Evolutionary conservation across 2,888 invertebrate species (phyloP).

Genomic region (Meiosimyza platycephala): DNA sequence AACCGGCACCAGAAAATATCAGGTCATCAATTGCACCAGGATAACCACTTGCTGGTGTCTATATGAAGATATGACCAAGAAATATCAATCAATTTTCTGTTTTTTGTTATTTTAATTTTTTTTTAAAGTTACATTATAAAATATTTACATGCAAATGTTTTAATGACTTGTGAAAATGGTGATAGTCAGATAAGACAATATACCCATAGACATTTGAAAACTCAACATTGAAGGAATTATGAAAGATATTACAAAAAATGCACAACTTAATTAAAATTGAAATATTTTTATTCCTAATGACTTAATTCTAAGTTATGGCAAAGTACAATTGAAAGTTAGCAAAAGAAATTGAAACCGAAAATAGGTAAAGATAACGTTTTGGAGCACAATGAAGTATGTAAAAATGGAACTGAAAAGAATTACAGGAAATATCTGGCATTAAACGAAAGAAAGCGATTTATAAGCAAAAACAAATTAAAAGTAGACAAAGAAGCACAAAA

Average conservation of each 20-base stretch:
- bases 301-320: too few species aligned
- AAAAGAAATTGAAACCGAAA: too few species aligned
- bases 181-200: background rate
- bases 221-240: background rate
- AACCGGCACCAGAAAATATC: slow-evolving; percentile 91
- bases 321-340: too few species aligned
- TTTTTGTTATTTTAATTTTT: background rate
- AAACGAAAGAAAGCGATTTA: too few species aligned
- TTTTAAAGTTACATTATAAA: background rate
- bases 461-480: too few species aligned
- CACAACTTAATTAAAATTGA: slow-evolving; percentile 8
- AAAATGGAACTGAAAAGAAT: too few species aligned
- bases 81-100: slow-evolving; percentile 4
- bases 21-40: slow-evolving; percentile 86
- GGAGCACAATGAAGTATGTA: too few species aligned
- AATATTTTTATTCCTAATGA: background rate
- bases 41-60: slow-evolving; percentile 88
- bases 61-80: slow-evolving; percentile 43
- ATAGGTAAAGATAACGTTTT: too few species aligned
- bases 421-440: too few species aligned
- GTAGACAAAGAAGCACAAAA: too few species aligned
- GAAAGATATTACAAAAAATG: slow-evolving; percentile 13
- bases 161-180: background rate
- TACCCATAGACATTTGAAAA: background rate
- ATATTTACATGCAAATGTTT: slow-evolving; percentile 30